Evolutionary conservation across 2,888 invertebrate genomes (phyloP).

Genomic region (Stenotaenia linearis): DNA sequence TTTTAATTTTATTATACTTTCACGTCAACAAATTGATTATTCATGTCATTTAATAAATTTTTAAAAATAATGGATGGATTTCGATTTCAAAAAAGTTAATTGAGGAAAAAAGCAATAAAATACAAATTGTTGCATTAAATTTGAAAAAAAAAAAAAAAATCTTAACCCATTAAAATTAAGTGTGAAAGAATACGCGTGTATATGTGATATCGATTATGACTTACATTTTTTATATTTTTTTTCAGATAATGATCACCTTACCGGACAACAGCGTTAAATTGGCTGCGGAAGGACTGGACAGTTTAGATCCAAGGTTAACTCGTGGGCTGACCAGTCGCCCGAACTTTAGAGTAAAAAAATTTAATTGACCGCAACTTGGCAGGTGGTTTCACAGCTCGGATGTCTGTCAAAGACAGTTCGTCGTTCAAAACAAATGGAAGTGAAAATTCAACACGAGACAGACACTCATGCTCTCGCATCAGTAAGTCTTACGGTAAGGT

Average conservation of each 20-base stretch:
- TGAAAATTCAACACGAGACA: background rate
- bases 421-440: background rate
- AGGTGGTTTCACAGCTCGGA: background rate
- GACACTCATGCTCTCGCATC: background rate
- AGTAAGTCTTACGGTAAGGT: background rate
- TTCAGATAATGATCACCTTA: background rate
- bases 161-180: background rate
- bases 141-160: background rate
- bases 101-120: background rate
- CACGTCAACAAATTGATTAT: no score
- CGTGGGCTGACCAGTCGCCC: background rate
- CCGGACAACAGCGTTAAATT: conserved; percentile 15
- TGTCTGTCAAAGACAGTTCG: background rate
- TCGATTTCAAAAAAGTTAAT: background rate
- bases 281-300: background rate
- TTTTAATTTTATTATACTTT: no score
- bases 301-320: conserved; percentile 13
- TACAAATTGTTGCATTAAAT: background rate
- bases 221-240: background rate
- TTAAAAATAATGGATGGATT: background rate
- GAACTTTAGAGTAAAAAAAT: background rate
- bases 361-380: background rate
- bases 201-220: background rate
- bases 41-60: background rate
- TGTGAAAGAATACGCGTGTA: background rate